Evolutionary conservation across 2,888 invertebrate genomes (phyloP).

Genomic region (Oscheius myriophilus): DNA sequence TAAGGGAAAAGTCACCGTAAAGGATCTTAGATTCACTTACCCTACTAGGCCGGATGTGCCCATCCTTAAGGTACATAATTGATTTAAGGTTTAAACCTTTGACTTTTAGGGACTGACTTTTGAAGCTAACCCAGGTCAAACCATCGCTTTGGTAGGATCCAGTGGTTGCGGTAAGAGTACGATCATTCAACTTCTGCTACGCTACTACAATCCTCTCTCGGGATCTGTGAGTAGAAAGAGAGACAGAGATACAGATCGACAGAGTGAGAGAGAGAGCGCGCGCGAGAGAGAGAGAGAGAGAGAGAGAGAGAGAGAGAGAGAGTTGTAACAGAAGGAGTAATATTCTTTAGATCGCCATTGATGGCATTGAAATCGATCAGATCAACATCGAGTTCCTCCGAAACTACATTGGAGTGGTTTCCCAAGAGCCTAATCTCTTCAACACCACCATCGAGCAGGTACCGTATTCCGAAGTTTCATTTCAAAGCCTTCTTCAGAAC

Average conservation of each 20-base stretch:
- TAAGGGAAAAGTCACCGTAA: conserved; percentile 72
- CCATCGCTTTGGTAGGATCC: conserved; percentile 63
- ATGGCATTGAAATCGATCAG: conserved; percentile 71
- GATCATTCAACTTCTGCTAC: conserved; percentile 57
- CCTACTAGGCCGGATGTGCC: conserved; percentile 72
- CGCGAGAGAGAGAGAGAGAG: conserved; percentile 1
- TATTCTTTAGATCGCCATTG: conserved; percentile 71
- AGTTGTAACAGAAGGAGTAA: conserved; percentile 70
- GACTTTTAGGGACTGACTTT: conserved; percentile 48
- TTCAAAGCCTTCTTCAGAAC: no score
- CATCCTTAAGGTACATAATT: conserved; percentile 58
- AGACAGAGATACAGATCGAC: no score
- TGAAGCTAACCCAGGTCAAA: conserved; percentile 58
- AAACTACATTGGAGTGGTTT: conserved; percentile 71
- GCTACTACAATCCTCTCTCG: conserved; percentile 59
- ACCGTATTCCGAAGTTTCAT: conserved; percentile 63
- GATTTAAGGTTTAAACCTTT: not conserved
- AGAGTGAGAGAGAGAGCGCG: not conserved
- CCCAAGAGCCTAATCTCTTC: conserved; percentile 77
- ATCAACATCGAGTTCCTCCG: conserved; percentile 73
- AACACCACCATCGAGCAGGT: conserved; percentile 73
- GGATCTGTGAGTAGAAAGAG: conserved; percentile 38
- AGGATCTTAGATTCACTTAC: conserved; percentile 72
- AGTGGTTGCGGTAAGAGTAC: conserved; percentile 64
- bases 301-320: conserved; percentile 70